A percentile compares a stretch with the other conserved stretches of the same genome.
Conservation (phyloP, 2,888 invertebrate species). For the Anthophora plumipes region DNA sequence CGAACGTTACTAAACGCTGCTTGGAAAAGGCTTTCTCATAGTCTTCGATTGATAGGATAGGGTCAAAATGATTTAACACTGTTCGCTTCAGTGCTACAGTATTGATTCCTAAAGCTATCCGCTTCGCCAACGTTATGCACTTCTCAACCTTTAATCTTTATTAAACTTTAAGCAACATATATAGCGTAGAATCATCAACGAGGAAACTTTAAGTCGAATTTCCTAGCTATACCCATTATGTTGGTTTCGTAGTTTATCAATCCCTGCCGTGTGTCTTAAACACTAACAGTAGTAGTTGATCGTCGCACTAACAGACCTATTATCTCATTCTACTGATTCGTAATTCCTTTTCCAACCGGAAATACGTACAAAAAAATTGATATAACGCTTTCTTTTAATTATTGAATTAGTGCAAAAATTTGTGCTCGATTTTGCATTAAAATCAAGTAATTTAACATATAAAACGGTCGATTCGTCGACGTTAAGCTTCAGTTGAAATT, state of each 20-base stretch:
- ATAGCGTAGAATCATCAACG: not conserved
- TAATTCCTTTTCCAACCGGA: no score
- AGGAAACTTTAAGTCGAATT: not conserved
- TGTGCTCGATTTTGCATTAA: no score
- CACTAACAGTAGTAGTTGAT: not conserved
- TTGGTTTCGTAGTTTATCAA: not conserved
- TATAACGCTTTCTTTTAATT: no score
- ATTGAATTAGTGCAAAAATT: no score
- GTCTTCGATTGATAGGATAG: not conserved
- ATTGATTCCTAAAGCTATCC: conserved; percentile 2
- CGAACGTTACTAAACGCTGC: no score
- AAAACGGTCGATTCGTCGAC: no score
- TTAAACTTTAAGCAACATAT: not conserved
- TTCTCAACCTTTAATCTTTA: conserved; percentile 7
- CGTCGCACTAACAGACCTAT: not conserved
- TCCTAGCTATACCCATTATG: not conserved
- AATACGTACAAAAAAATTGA: not conserved
- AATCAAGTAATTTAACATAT: no score
- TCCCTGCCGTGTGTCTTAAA: not conserved
- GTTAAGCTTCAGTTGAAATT: no score
- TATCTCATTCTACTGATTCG: no score
- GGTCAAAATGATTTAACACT: conserved; percentile 9
- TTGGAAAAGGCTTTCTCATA: not conserved
- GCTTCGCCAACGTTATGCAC: not conserved
- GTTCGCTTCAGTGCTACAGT: not conserved